Base-by-base conservation (phyloP, 2,797 vertebrate genomes). In the Pristis pectinata region DNA sequence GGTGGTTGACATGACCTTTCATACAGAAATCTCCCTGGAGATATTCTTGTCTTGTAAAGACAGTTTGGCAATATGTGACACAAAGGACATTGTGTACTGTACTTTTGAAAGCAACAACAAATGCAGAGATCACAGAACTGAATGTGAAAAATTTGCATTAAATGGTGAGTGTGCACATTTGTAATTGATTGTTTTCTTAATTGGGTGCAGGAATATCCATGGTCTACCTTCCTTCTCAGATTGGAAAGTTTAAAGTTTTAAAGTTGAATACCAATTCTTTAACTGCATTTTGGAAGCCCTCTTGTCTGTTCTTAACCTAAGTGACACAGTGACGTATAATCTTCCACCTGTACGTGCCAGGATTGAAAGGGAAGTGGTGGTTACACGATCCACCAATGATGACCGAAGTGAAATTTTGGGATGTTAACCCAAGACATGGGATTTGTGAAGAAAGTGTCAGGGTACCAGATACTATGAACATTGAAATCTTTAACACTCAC, bases 1-100 rank as follows among this genome's bases (percentile, higher is more conserved):
- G 70, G 67, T 94, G 92, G 41, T 76, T 94, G 92, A 94, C 30
- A 94, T 94, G 70, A 76, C 44, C 70, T 94, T 74, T 76, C 70
- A 56, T 34, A 34, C 92, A 30, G 27, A 34, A 53, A 56, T 76
- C 9, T 56, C 64, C 41, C 67, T 76, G 44, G 70, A 76, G 92
- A n/a, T 70, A 94, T 76, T 34, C 44, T 74, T 74, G 92, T 56
- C 92, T 76, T 6, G 15, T 53, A n/a, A 24, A 94, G 30, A 64
- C 41, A 91, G 59, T 76, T 76, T 72, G 37, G 49, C 27, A n/a
- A 34, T 30, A 49, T 93, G 24, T 72, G 92, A 67, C 24, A 34
- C 92, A 94, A 17, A 93, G 64, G 72, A 93, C 44, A 94, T 94
- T 94, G 30, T 53, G 30, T 34, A 56, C 44, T 3, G 44, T 56